Evolutionary conservation across 2,888 invertebrate species (phyloP).

Genomic region (Diplazon laetatorius): DNA sequence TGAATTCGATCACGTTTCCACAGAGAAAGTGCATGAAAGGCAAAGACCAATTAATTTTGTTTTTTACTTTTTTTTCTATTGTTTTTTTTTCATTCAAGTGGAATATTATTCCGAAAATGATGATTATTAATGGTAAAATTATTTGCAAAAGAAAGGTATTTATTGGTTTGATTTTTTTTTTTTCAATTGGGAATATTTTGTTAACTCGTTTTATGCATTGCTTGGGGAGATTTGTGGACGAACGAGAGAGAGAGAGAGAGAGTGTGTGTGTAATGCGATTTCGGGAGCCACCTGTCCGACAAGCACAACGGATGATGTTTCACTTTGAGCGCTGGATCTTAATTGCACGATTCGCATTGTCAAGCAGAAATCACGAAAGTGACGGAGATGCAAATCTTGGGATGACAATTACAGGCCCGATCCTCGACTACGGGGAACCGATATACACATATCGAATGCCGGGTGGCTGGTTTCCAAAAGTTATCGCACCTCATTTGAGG

Average conservation of each 20-base stretch:
- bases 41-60: too few relatives aligned
- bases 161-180: neutral
- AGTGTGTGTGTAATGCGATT: neutral
- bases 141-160: neutral
- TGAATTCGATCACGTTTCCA: too few relatives aligned
- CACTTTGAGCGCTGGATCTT: slow-evolving; percentile 42
- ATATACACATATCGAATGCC: slow-evolving; percentile 1
- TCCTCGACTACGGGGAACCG: neutral
- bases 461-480: slow-evolving; percentile 26
- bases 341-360: slow-evolving; percentile 43
- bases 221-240: too few relatives aligned
- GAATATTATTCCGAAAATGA: too few relatives aligned
- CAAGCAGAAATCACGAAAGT: neutral
- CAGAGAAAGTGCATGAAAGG: too few relatives aligned
- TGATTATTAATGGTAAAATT: too few relatives aligned
- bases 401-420: slow-evolving; percentile 19
- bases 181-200: neutral
- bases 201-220: too few relatives aligned
- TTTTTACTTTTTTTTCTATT: too few relatives aligned
- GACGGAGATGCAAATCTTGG: neutral
- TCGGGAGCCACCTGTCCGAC: neutral
- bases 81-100: too few relatives aligned
- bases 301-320: neutral
- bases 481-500: slow-evolving; percentile 56
- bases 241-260: too few relatives aligned